Conservation (phyloP, 2,888 invertebrate species). For the Hecatera dysodea region DNA sequence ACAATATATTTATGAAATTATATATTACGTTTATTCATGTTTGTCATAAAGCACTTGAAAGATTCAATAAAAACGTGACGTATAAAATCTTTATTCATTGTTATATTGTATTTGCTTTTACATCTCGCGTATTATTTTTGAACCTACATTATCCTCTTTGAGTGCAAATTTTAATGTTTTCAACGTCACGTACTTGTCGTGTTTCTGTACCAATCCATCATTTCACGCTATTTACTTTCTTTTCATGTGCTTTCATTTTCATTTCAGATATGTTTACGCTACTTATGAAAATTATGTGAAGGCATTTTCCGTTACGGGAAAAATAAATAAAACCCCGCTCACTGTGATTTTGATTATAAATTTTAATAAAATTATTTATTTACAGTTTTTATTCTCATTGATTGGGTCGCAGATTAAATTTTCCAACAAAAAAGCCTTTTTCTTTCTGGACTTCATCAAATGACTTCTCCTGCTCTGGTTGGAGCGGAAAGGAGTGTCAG, state of each 20-base stretch:
- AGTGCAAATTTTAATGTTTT: slow-evolving; percentile 58
- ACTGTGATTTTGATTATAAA: neutral
- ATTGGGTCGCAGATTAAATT: neutral
- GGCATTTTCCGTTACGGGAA: neutral
- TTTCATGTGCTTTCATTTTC: slow-evolving; percentile 47
- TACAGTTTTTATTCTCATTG: neutral
- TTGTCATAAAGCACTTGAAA: slow-evolving; percentile 2
- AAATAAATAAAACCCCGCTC: slow-evolving; percentile 12
- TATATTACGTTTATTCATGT: slow-evolving; percentile 12
- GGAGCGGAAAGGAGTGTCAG: too few species aligned
- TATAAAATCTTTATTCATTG: slow-evolving; percentile 23
- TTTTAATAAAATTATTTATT: neutral
- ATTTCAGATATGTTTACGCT: slow-evolving; percentile 33
- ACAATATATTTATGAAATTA: neutral
- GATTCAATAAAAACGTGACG: slow-evolving; percentile 25
- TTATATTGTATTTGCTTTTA: slow-evolving; percentile 41
- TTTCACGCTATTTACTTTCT: slow-evolving; percentile 48
- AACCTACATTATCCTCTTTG: slow-evolving; percentile 49
- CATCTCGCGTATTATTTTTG: slow-evolving; percentile 46
- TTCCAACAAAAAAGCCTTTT: too few species aligned
- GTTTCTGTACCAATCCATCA: slow-evolving; percentile 45
- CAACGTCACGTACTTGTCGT: slow-evolving; percentile 53
- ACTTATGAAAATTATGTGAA: slow-evolving; percentile 3
- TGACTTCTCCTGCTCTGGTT: too few species aligned
- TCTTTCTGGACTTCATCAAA: too few species aligned